Conservation (phyloP, 2,797 vertebrate species). For the Trematomus bernacchii region DNA sequence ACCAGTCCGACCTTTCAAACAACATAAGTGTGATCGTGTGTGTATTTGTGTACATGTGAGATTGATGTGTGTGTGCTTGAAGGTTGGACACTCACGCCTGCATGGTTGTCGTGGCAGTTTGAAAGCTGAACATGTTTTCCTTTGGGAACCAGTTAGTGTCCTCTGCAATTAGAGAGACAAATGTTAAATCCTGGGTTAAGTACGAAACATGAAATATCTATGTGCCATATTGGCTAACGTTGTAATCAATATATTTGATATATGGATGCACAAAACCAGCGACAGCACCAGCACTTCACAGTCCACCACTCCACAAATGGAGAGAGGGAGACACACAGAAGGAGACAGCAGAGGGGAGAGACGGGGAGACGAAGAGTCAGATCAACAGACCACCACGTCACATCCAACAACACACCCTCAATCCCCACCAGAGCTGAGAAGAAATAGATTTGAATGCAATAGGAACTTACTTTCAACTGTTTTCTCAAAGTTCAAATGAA, state of each 20-base stretch:
- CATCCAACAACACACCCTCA: slow-evolving; percentile 77
- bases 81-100: slow-evolving; percentile 93
- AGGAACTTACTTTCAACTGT: slow-evolving; percentile 5
- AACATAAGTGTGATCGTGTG: slow-evolving; percentile 18
- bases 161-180: slow-evolving; percentile 85
- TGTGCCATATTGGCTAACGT: slow-evolving; percentile 25
- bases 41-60: slow-evolving; percentile 17
- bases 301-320: slow-evolving; percentile 82
- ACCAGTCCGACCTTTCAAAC: slow-evolving; percentile 9
- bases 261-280: slow-evolving; percentile 62
- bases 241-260: slow-evolving; percentile 36
- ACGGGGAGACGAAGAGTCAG: slow-evolving; percentile 75
- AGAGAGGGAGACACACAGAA: slow-evolving; percentile 83
- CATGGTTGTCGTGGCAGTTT: slow-evolving; percentile 98
- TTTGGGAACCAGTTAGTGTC: slow-evolving; percentile 98
- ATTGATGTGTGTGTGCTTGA: slow-evolving; percentile 26
- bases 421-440: slow-evolving; percentile 58
- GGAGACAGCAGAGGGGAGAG: slow-evolving; percentile 76
- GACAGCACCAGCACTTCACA: slow-evolving; percentile 72
- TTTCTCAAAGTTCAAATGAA: slow-evolving; percentile 1
- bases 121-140: slow-evolving; percentile 97
- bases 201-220: slow-evolving; percentile 10
- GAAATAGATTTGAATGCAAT: slow-evolving; percentile 62
- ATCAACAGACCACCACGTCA: slow-evolving; percentile 82
- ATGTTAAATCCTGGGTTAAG: slow-evolving; percentile 21